Evolutionary conservation across 2,888 invertebrate genomes (phyloP), one percentile per base, ranked within the genome.

Genomic region (Thyatira batis): DNA sequence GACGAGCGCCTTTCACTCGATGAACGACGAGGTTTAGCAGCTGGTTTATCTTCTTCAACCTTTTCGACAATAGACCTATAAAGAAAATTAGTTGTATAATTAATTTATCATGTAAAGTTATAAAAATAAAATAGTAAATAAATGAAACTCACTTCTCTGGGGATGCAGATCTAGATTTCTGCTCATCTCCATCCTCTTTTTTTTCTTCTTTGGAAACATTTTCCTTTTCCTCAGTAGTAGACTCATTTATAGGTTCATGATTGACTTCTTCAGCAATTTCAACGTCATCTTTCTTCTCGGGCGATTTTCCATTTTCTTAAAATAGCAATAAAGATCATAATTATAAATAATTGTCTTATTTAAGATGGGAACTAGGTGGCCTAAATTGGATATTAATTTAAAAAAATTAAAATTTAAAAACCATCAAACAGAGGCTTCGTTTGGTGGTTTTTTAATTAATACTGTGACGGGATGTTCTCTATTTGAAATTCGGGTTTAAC

Each of bases 221-320:
- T 51, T 87, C 85, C 81, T 85, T 83, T 80, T 71, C 81, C 69
- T 88, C 91, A 68, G 87, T 90, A 56, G 73, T 65, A 20, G 68
- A 53, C 45, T 85, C 86, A 43, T 60, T 72, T n/a, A 65, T 71
- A 0, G 75, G 67, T 55, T 79, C 84, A 33, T 77, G 73, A 49
- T 78, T 81, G 46, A 80, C 73, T 78, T 93, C 86, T 67, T 90
- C 81, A 75, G 89, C 82, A 67, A 80, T 63, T 69, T 89, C 84
- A 58, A 67, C 57, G 0, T 85, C 87, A 67, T 85, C 84, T 78
- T 90, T 79, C 76, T 81, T 84, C 58, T 87, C 90, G 1, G 89
- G 89, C 17, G 91, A 90, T 72, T 89, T 89, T 30, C 91, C 91
- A 63, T 92, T 91, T 81, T 91, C 91, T 91, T 62, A 33, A 51